Evolutionary conservation across 2,888 invertebrate species (phyloP), one percentile per base, ranked within the genome.

Genomic region (Leptopilina drosophilae): DNA sequence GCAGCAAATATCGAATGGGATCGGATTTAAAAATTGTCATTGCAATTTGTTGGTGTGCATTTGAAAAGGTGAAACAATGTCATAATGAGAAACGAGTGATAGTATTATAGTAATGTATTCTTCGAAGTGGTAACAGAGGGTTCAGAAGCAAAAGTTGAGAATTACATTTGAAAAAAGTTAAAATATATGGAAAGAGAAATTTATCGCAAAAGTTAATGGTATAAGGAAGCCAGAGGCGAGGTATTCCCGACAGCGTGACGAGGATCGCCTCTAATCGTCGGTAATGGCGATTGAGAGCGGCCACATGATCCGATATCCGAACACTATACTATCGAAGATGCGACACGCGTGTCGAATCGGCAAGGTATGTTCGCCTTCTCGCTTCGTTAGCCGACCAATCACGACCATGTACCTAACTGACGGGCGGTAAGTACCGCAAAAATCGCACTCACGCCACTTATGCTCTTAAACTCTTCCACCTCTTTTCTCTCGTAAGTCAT

Each of bases 381-480:
- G 86, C 83, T 87, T 87, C 87, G 87, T 87, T 87, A 87, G 81
- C 84, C 87, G 82, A 84, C 84, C 86, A 84, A 87, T 87, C 85
- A 83, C 83, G 78, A 26, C 59, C 77, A 53, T 78, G 56, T 26
- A 65, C 59, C 53, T 12, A 64, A 64, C 64, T 76, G 64, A 64
- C 64, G 46, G 46, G 82, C 76, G 78, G 80, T 85, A 84, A 81
- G 79, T 78, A 78, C 83, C 82, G 73, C 73, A 84, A 85, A 85
- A 85, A 84, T 84, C 82, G 76, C 76, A 82, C 79, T 59, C 78
- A 66, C 69, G 77, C 66, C 77, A 77, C 69, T 65, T 77, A 67
- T 67, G 67, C 33, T 59, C 53, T 33, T 59, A 73, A 56, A 73
- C 73, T 73, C 73, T 40, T 40, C 73, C 56, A 56, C 56, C 73